phyloP scores from a whole-genome alignment of 2,888 invertebrate genomes.

The Drosophila bunnanda region DNA sequence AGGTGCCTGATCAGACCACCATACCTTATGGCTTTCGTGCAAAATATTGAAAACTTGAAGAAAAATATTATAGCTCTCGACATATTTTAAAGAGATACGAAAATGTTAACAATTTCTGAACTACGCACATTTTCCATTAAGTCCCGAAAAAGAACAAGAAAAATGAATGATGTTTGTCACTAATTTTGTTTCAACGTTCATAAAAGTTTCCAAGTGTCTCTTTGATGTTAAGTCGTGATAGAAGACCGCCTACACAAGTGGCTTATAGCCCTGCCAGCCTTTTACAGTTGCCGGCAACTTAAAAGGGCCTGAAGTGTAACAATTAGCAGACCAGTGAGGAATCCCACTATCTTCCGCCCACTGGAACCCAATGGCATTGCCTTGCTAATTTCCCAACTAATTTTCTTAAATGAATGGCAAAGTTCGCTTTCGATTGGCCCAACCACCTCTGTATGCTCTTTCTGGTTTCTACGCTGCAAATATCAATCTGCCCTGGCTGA shows the following conservation, averaged over 20 bases:
- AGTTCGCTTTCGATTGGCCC: too few species aligned
- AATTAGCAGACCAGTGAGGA: constrained; percentile 51
- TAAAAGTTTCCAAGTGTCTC: too few species aligned
- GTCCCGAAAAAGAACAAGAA: too few species aligned
- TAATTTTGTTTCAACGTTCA: not conserved
- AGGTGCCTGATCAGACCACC: too few species aligned
- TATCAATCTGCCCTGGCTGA: constrained; percentile 48
- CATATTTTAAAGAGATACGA: too few species aligned
- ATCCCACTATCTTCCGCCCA: constrained; percentile 34
- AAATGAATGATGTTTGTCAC: not conserved
- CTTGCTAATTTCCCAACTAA: constrained; percentile 53
- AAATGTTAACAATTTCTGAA: too few species aligned
- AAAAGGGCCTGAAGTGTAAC: constrained; percentile 19
- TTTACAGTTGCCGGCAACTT: constrained; percentile 4
- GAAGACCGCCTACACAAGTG: constrained; percentile 1
- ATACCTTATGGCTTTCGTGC: too few species aligned
- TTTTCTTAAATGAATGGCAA: too few species aligned
- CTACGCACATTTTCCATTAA: too few species aligned
- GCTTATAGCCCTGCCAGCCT: not conserved
- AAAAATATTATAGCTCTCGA: too few species aligned
- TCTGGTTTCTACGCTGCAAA: constrained; percentile 14
- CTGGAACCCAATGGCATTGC: constrained; percentile 43
- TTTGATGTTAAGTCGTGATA: not conserved
- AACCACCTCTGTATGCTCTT: not conserved
- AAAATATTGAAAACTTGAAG: too few species aligned